Conservation (phyloP, 2,888 invertebrate species). For the Rhagophthalmus giganteus region DNA sequence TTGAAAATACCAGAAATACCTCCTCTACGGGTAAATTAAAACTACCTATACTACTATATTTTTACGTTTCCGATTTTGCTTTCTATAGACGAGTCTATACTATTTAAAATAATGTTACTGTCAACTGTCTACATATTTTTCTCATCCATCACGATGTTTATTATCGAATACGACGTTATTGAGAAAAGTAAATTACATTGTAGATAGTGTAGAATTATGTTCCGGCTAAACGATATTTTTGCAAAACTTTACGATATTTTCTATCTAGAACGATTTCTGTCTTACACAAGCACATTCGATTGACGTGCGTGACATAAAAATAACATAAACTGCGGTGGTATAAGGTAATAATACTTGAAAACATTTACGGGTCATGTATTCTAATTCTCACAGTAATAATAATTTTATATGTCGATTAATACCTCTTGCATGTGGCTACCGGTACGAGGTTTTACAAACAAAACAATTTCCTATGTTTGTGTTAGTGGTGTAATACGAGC, state of each 20-base stretch:
- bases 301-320: conserved; percentile 24
- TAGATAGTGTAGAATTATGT: no score
- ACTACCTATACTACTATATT: no score
- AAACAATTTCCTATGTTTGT: conserved; percentile 10
- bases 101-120: no score
- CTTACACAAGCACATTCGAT: conserved; percentile 6
- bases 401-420: conserved; percentile 23
- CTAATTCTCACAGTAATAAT: conserved; percentile 25
- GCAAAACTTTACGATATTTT: conserved; percentile 10
- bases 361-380: conserved; percentile 23
- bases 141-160: no score
- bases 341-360: conserved; percentile 20
- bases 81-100: no score
- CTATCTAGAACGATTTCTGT: conserved; percentile 8
- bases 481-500: no score
- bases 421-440: conserved; percentile 10
- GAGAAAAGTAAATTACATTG: no score
- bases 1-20: no score
- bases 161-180: no score
- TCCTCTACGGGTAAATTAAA: no score
- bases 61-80: no score
- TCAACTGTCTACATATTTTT: no score
- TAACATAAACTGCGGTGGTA: conserved; percentile 16
- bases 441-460: conserved; percentile 16
- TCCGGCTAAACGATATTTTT: conserved; percentile 10